Percentiles rank a stretch among this genome's conserved stretches.
Evolutionary conservation across 2,888 invertebrate species (phyloP).

Genomic region (Cistogaster globosa): DNA sequence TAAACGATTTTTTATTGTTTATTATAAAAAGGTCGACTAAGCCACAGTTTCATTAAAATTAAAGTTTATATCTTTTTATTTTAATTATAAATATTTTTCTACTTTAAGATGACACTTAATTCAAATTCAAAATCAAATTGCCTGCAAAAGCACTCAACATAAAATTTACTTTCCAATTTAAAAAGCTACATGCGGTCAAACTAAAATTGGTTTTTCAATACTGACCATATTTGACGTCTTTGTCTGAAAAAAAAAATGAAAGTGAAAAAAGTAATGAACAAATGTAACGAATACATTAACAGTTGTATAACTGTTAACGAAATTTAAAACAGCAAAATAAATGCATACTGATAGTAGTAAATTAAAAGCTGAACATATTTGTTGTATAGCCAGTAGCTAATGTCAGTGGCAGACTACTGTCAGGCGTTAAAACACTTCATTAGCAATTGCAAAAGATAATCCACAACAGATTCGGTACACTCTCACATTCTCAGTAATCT

Average conservation of each 20-base stretch:
- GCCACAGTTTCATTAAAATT: no score
- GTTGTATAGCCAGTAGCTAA: conserved; percentile 45
- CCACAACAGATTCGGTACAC: background rate
- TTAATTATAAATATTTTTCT: background rate
- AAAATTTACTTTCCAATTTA: background rate
- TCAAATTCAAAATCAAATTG: background rate
- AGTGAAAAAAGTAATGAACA: background rate
- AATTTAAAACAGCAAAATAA: conserved; percentile 50
- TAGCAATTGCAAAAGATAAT: background rate
- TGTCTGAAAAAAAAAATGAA: background rate
- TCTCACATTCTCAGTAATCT: background rate
- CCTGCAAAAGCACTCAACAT: background rate
- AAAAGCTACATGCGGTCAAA: no score
- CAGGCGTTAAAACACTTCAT: conserved; percentile 5
- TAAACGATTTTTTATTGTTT: no score
- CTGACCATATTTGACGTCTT: background rate
- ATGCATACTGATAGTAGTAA: conserved; percentile 50
- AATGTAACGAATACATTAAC: conserved; percentile 20
- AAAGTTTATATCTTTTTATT: no score
- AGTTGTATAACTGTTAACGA: conserved; percentile 9
- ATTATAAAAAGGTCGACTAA: no score
- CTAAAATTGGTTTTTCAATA: background rate
- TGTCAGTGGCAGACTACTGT: conserved; percentile 53
- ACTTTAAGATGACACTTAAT: background rate
- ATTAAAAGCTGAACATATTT: conserved; percentile 66